Evolutionary conservation across 2,797 vertebrate genomes (phyloP).

Genomic region (Cheirogaleus major): DNA sequence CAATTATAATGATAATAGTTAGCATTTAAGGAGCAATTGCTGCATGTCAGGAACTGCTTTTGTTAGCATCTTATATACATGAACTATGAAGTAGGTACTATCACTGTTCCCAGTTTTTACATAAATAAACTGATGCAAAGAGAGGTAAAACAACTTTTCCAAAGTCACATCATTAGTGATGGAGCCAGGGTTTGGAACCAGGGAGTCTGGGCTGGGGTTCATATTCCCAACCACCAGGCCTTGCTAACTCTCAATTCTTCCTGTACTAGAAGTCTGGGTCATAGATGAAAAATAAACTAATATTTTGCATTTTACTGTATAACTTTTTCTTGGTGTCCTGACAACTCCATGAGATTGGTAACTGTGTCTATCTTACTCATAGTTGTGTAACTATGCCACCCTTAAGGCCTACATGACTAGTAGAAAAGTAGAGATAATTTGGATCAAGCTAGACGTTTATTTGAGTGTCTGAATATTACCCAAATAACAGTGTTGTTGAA

Average conservation of each 20-base stretch:
- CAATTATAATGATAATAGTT: not conserved
- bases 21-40: not conserved
- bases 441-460: constrained; percentile 41
- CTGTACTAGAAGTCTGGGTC: not conserved
- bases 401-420: not conserved
- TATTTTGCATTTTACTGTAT: not conserved
- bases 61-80: not conserved
- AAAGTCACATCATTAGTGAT: not conserved
- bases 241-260: not conserved
- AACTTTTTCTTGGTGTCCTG: not conserved
- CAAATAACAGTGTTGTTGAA: constrained; percentile 51
- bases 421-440: constrained; percentile 48
- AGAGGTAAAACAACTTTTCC: not conserved
- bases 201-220: not conserved
- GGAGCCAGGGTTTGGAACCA: not conserved
- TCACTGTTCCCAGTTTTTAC: not conserved
- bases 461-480: constrained; percentile 59
- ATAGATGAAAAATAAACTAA: not conserved
- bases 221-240: not conserved
- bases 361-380: not conserved
- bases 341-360: not conserved
- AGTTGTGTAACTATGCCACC: constrained; percentile 10
- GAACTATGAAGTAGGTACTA: not conserved
- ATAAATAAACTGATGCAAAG: not conserved
- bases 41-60: not conserved